phyloP scores from a whole-genome alignment of 2,888 invertebrate species.

The Linnaemya vulpina region DNA sequence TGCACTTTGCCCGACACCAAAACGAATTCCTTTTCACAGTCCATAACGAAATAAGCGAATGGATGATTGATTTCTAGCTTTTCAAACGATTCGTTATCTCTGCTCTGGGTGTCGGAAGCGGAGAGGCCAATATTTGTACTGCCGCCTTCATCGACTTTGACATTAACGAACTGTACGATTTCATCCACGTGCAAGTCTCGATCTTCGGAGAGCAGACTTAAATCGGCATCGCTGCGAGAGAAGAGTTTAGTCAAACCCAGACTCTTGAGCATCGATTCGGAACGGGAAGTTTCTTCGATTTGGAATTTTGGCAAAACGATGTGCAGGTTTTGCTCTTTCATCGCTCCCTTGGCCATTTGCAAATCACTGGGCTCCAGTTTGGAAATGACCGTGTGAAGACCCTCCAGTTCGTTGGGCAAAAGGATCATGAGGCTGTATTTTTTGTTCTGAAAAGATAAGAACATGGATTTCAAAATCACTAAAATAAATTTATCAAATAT shows the following conservation, averaged over 20 bases:
- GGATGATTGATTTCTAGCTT: slow-evolving; percentile 85
- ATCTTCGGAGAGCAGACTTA: slow-evolving; percentile 85
- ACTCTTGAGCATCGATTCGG: slow-evolving; percentile 85
- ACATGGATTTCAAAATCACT: neutral
- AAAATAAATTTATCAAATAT: too few relatives aligned
- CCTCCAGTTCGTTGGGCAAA: slow-evolving; percentile 85
- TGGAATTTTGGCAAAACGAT: slow-evolving; percentile 86
- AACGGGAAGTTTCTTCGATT: slow-evolving; percentile 86
- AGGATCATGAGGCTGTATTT: slow-evolving; percentile 85
- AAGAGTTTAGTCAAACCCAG: slow-evolving; percentile 86
- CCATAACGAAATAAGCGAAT: slow-evolving; percentile 86
- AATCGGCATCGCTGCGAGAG: slow-evolving; percentile 85
- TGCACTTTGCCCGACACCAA: slow-evolving; percentile 86
- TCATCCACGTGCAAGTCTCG: slow-evolving; percentile 87
- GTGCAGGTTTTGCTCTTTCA: slow-evolving; percentile 81
- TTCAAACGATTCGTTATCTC: slow-evolving; percentile 76
- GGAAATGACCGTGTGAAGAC: slow-evolving; percentile 84
- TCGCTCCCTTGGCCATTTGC: slow-evolving; percentile 72
- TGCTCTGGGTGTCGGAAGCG: slow-evolving; percentile 75
- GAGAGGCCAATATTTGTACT: slow-evolving; percentile 83
- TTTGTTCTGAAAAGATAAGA: slow-evolving; percentile 83
- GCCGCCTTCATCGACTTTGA: slow-evolving; percentile 86
- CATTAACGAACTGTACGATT: slow-evolving; percentile 86
- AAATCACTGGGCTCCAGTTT: slow-evolving; percentile 84
- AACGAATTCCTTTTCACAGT: slow-evolving; percentile 85